Conservation (phyloP, 2,888 invertebrate species). For the Leptinotarsa rubiginosa region DNA sequence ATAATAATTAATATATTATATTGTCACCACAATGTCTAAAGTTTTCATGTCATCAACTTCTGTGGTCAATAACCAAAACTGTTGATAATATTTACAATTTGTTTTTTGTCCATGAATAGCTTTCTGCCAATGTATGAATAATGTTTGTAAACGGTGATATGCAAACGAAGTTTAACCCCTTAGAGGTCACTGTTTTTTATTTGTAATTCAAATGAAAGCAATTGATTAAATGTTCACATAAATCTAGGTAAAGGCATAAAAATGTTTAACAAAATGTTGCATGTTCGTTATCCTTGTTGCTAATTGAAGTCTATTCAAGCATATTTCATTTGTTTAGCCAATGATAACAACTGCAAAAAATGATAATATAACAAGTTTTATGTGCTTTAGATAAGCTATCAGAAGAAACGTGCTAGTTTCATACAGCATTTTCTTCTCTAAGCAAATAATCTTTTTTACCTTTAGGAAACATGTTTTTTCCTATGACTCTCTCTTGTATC, state of each 20-base stretch:
- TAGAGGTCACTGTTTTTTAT: neutral
- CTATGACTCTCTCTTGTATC: too few species aligned
- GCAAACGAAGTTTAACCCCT: neutral
- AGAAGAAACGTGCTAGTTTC: neutral
- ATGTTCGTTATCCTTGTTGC: neutral
- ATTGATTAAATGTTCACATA: neutral
- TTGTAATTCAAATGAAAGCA: neutral
- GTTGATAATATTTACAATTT: too few species aligned
- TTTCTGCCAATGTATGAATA: neutral
- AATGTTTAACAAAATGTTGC: too few species aligned
- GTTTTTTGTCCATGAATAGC: too few species aligned
- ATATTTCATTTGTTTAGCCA: neutral
- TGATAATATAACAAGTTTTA: neutral
- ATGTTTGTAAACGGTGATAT: neutral
- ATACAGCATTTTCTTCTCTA: too few species aligned
- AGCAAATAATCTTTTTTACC: too few species aligned
- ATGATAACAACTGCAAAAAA: neutral
- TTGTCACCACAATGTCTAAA: too few species aligned
- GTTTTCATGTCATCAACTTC: too few species aligned
- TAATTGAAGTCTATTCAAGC: neutral
- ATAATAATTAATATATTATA: too few species aligned
- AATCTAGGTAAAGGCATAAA: neutral
- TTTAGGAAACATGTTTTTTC: too few species aligned
- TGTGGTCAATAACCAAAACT: too few species aligned
- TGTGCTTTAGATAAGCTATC: neutral